Percentiles rank a stretch among this genome's conserved stretches.
phyloP scores from a whole-genome alignment of 2,113 vertebrate species.

The Corythornis cristatus region DNA sequence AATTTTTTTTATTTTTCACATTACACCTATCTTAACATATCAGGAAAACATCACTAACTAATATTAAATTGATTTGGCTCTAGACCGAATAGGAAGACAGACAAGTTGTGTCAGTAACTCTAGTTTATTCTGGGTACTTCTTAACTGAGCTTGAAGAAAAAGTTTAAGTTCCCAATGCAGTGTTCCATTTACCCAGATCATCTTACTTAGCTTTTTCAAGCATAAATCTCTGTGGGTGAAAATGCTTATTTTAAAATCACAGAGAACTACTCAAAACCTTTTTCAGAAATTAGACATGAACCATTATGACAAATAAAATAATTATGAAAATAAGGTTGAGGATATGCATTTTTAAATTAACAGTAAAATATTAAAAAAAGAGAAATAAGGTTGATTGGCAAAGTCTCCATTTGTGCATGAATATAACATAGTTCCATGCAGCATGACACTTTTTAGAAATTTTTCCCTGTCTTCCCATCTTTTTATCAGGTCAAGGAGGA shows the following conservation, averaged over 20 bases:
- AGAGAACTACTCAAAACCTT: constrained; percentile 12
- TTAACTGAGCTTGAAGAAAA: background rate
- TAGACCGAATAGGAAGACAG: background rate
- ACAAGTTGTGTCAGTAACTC: background rate
- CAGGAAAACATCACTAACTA: background rate
- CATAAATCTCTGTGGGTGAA: constrained; percentile 33
- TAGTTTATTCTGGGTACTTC: background rate
- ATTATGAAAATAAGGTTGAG: background rate
- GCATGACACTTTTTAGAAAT: background rate
- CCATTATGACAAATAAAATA: constrained; percentile 9
- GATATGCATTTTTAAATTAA: constrained; percentile 30
- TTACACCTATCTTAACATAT: background rate
- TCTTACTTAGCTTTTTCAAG: constrained; percentile 16
- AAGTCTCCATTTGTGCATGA: background rate
- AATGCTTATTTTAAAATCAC: constrained; percentile 50
- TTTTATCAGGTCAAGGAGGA: background rate
- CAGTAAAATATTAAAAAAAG: background rate
- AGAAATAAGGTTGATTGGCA: background rate
- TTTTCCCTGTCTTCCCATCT: background rate
- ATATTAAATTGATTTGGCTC: background rate
- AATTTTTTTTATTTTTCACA: constrained; percentile 9
- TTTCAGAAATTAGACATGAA: constrained; percentile 20
- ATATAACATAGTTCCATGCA: background rate
- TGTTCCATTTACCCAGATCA: constrained; percentile 24
- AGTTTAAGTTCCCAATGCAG: background rate